These are phyloP conservation scores for Eupithecia subumbrata DNA, from an alignment of 2,888 invertebrate genomes.

Conservation along the genomic window DNA sequence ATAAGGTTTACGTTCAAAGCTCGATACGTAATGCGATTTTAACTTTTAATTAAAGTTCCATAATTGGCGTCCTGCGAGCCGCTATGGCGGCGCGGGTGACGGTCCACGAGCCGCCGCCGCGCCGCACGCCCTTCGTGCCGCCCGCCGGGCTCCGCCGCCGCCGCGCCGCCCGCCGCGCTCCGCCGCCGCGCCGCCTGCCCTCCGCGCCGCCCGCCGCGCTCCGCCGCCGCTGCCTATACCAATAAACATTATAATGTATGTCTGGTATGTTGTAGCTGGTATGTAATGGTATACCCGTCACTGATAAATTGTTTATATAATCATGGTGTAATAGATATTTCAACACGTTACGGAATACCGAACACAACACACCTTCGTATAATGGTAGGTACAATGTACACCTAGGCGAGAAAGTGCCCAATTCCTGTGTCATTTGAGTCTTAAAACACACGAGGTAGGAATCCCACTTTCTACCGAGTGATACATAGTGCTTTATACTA, in stretches of 20 bases:
- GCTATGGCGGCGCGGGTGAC: neutral
- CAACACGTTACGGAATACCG: neutral
- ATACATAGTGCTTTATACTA: too few species aligned
- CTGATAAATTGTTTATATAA: neutral
- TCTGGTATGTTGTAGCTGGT: neutral
- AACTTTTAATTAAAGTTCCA: slow-evolving; percentile 16
- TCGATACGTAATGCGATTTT: slow-evolving; percentile 19
- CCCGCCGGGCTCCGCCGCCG: neutral
- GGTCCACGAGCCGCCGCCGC: neutral
- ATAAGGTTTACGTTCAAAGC: slow-evolving; percentile 11
- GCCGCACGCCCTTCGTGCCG: neutral
- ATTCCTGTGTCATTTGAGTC: too few species aligned
- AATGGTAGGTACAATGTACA: too few species aligned
- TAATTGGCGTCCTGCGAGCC: neutral
- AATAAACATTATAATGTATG: neutral
- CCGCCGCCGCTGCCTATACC: neutral
- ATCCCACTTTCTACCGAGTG: too few species aligned
- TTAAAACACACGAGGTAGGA: too few species aligned
- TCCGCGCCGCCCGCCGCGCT: too few species aligned
- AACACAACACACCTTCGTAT: neutral
- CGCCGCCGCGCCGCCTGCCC: too few species aligned
- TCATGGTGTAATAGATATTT: neutral
- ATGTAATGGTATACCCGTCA: neutral
- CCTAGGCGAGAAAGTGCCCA: too few species aligned
- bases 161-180: too few species aligned